These are phyloP conservation scores for Xestoiulus laeticollis DNA, from an alignment of 2,888 invertebrate species.

Conservation along the genomic window DNA sequence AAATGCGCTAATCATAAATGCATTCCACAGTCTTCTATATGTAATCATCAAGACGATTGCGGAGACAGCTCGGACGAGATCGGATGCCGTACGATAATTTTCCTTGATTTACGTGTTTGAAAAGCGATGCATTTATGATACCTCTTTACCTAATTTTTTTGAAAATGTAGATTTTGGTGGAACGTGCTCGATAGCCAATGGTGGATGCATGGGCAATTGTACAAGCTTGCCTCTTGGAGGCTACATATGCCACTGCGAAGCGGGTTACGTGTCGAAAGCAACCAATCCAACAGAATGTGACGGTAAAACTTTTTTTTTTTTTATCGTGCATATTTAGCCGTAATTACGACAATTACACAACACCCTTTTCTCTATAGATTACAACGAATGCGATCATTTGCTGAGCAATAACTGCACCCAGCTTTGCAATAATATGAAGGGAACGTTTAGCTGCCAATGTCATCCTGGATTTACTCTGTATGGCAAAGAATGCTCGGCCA, in stretches of 20 bases:
- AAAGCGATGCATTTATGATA: background rate
- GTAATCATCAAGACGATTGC: constrained; percentile 90
- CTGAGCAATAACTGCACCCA: constrained; percentile 82
- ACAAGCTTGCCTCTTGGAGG: constrained; percentile 83
- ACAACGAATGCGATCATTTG: constrained; percentile 87
- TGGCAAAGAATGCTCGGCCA: constrained; percentile 83
- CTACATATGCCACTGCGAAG: constrained; percentile 89
- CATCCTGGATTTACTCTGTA: constrained; percentile 76
- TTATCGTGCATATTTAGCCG: no score
- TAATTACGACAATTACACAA: no score
- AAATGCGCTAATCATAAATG: constrained; percentile 89
- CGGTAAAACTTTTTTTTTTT: constrained; percentile 43
- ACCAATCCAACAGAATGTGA: constrained; percentile 83
- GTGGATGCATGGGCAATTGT: constrained; percentile 93
- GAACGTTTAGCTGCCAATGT: constrained; percentile 87
- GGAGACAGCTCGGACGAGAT: constrained; percentile 89
- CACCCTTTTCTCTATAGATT: constrained; percentile 68
- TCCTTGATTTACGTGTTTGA: background rate
- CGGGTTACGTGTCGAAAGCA: constrained; percentile 83
- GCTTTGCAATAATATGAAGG: constrained; percentile 89
- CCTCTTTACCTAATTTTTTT: background rate
- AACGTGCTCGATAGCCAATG: constrained; percentile 65
- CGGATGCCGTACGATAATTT: constrained; percentile 76
- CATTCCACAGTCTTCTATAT: constrained; percentile 79
- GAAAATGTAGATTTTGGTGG: constrained; percentile 65